Evolutionary conservation across 1,140 invertebrate genomes (phyloP).

Genomic region (Drosophila varians): DNA sequence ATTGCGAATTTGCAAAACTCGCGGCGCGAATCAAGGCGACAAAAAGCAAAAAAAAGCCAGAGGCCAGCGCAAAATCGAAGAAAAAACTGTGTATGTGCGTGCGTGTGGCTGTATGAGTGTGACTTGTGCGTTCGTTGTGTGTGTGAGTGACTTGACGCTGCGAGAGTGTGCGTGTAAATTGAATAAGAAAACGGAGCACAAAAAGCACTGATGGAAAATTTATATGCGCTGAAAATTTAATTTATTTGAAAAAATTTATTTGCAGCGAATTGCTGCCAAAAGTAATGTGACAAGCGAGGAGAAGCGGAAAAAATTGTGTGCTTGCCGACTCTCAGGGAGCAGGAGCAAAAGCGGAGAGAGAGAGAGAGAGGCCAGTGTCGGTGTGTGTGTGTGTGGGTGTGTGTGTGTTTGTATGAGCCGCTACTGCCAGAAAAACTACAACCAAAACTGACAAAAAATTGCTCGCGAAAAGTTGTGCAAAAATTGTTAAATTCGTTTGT

Average conservation of each 20-base stretch:
- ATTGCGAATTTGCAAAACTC: slow-evolving; percentile 5
- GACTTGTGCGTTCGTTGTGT: slow-evolving; percentile 48
- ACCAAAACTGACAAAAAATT: slow-evolving; percentile 14
- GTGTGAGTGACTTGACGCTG: slow-evolving; percentile 42
- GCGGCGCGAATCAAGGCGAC: slow-evolving; percentile 17
- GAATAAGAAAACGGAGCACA: slow-evolving; percentile 76
- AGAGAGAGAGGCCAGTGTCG: slow-evolving; percentile 4
- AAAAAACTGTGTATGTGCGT: slow-evolving; percentile 68
- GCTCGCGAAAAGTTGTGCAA: slow-evolving; percentile 31
- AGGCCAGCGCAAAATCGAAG: slow-evolving; percentile 59
- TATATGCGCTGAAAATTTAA: slow-evolving; percentile 66
- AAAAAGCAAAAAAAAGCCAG: slow-evolving; percentile 35
- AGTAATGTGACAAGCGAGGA: slow-evolving; percentile 48
- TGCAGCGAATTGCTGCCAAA: slow-evolving; percentile 27
- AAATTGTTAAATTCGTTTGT: slow-evolving; percentile 41
- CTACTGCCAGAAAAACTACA: slow-evolving; percentile 29
- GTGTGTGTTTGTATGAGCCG: slow-evolving; percentile 34
- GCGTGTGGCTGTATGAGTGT: slow-evolving; percentile 64
- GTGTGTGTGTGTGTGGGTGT: slow-evolving; percentile 17
- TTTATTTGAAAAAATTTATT: slow-evolving; percentile 55
- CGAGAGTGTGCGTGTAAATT: slow-evolving; percentile 68
- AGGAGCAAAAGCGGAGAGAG: slow-evolving; percentile 6
- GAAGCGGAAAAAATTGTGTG: slow-evolving; percentile 30
- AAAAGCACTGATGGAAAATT: slow-evolving; percentile 71
- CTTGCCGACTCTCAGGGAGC: slow-evolving; percentile 39